These are phyloP conservation scores for human (Homo sapiens) DNA, from an alignment of 2,113 vertebrate genomes.

Conservation along the genomic window GRCh38 chr1:59223501-59224000, in stretches of 20 bases:
- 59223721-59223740: not conserved
- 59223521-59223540: not conserved
- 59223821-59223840: not conserved
- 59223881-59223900: not conserved
- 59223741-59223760: not conserved
- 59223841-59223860: not conserved
- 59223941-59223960: constrained; percentile 5
- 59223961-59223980: not conserved
- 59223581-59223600: not conserved
- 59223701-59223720: not conserved
- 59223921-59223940: not conserved
- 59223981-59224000: not conserved
- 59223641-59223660: not conserved
- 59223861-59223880: constrained; percentile 13
- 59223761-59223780: not conserved
- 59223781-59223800: not conserved
- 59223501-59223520: not conserved
- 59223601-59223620: not conserved
- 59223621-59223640: not conserved
- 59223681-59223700: not conserved
- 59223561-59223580: not conserved
- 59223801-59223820: not conserved
- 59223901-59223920: not conserved
- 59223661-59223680: not conserved
- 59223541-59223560: not conserved